Percentiles rank a stretch among this genome's conserved stretches.
Evolutionary conservation across 2,888 invertebrate genomes (phyloP).

Genomic region (Atethmia centrago): DNA sequence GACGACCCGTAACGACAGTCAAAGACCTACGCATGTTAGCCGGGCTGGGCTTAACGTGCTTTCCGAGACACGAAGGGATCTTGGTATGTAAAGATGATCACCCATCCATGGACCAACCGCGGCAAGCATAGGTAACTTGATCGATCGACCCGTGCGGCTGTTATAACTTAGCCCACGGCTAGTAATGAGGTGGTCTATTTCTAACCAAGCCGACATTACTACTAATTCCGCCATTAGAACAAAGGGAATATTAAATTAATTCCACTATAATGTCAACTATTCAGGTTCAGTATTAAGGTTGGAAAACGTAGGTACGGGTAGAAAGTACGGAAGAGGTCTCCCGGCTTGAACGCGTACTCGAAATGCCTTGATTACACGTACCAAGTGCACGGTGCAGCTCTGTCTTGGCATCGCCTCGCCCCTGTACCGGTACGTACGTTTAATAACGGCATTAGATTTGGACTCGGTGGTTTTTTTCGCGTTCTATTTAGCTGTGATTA

Average conservation of each 20-base stretch:
- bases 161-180: too few relatives aligned
- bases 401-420: neutral
- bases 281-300: neutral
- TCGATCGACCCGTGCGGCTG: too few relatives aligned
- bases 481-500: neutral
- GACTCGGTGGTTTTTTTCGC: neutral
- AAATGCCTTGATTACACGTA: neutral
- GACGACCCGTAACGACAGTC: too few relatives aligned
- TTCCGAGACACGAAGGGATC: too few relatives aligned
- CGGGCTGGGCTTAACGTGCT: too few relatives aligned
- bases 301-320: too few relatives aligned
- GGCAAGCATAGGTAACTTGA: too few relatives aligned
- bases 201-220: neutral
- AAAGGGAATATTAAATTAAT: conserved; percentile 55
- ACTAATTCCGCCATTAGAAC: conserved; percentile 11
- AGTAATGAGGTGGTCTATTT: neutral
- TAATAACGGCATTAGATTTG: neutral
- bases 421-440: neutral
- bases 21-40: too few relatives aligned
- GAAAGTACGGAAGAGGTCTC: neutral
- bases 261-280: neutral
- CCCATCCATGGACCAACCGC: too few relatives aligned
- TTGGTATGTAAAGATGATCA: too few relatives aligned
- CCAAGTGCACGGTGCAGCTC: neutral
- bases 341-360: neutral